Evolutionary conservation across 2,797 vertebrate genomes (phyloP).

Genomic region (Tokudaia tokunoshimensis): DNA sequence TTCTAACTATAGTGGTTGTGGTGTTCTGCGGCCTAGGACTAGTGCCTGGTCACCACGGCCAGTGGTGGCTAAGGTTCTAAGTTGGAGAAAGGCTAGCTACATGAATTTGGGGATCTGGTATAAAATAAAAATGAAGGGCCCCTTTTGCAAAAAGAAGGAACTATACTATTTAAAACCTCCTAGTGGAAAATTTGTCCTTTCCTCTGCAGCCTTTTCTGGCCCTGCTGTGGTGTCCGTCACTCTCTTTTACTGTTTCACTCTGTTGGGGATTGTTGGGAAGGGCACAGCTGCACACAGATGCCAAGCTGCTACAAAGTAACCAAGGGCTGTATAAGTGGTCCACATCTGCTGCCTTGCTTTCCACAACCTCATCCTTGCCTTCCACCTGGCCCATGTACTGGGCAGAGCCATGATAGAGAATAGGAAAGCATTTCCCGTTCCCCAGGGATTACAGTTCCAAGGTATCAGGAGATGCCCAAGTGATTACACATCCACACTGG

Average conservation of each 20-base stretch:
- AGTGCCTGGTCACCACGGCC: neutral
- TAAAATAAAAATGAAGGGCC: neutral
- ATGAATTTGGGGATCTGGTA: neutral
- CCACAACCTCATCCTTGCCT: too few relatives aligned
- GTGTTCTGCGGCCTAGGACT: neutral
- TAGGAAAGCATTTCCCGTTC: neutral
- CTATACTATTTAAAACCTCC: neutral
- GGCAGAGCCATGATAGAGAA: too few relatives aligned
- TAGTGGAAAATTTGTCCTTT: neutral
- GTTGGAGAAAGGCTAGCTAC: neutral
- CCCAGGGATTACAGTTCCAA: neutral
- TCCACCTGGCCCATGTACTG: neutral
- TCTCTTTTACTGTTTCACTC: neutral
- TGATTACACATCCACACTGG: neutral
- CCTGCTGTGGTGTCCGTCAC: neutral
- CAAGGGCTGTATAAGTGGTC: accelerated
- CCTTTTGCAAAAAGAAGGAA: neutral
- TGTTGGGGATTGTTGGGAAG: neutral
- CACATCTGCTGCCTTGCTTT: neutral
- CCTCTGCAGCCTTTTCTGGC: neutral
- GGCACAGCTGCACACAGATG: neutral
- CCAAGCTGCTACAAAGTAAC: neutral
- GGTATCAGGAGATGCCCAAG: neutral
- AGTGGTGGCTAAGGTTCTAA: neutral
- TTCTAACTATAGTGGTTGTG: accelerated